Base-by-base conservation (phyloP, 1,140 invertebrate genomes). In the Drosophila jambulina region DNA sequence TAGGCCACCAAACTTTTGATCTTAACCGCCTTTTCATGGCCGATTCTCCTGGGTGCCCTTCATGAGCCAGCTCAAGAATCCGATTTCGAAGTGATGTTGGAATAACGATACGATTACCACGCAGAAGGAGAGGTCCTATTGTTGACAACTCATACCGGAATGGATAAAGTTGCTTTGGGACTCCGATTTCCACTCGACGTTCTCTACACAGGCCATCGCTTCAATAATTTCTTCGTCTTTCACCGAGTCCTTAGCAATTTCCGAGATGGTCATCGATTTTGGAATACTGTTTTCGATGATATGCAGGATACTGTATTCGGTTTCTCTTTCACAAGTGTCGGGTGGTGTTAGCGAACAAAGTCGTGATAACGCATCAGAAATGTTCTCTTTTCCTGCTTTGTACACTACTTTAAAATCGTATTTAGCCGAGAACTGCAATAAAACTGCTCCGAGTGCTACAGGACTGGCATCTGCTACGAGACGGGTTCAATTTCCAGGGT, bases 21-120 rank as follows among this genome's bases (percentile, higher is more conserved):
- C 29, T 10, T 7, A 32, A 7, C 4, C 29, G 29, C 7, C 29
- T 32, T 32, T 32, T 32, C 2, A 32, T 32, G 29, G 29, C 29
- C 6, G 9, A 32, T 7, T 32, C 9, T 8, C 29, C 10, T 32
- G 29, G n/a, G n/a, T n/a, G n/a, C n/a, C n/a, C n/a, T n/a, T n/a
- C n/a, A n/a, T n/a, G n/a, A n/a, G n/a, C n/a, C 4, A 91, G 81
- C 25, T 65, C 46, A 46, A 93, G 57, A 13, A 93, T 70, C 46
- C 7, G 29, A 5, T 32, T 32, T 7, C 29, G 29, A 32, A 32
- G 29, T 7, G 29, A 8, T 32, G 6, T 7, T 5, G 29, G 29
- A 32, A 32, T 32, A 32, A 32, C 9, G 7, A 32, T 32, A 9
- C 29, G 29, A 7, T 32, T 32, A 32, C 29, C 29, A 8, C 29